Percentiles rank a stretch among this genome's conserved stretches.
These are phyloP conservation scores for Bradypodion ventrale DNA, from an alignment of 2,797 vertebrate species.

Conservation along the genomic window DNA sequence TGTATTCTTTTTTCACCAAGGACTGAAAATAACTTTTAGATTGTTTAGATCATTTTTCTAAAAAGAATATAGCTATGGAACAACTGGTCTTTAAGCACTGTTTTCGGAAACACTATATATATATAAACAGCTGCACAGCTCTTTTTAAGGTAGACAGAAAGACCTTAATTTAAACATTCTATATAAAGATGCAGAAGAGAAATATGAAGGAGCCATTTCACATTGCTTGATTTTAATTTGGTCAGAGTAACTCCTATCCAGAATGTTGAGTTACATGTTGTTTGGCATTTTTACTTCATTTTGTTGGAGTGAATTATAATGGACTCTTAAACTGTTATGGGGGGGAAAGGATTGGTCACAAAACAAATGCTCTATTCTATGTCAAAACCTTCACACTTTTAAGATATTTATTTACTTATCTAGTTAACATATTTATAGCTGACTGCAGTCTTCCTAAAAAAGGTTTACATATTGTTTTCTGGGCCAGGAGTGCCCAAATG, in stretches of 20 bases:
- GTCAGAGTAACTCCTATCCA: not conserved
- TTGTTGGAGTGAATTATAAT: not conserved
- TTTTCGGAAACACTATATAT: too few relatives aligned
- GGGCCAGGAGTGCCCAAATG: too few relatives aligned
- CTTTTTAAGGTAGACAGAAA: not conserved
- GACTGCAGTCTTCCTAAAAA: not conserved
- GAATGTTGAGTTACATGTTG: not conserved
- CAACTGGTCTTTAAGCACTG: too few relatives aligned
- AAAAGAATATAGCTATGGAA: too few relatives aligned
- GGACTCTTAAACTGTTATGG: not conserved
- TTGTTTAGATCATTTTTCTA: too few relatives aligned
- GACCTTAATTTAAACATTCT: conserved; percentile 7
- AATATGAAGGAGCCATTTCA: not conserved
- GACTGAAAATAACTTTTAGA: not conserved
- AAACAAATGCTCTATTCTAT: not conserved
- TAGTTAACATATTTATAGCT: not conserved
- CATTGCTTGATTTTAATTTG: not conserved
- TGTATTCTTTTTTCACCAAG: not conserved
- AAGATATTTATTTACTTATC: not conserved
- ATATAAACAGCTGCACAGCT: not conserved
- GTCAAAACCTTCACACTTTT: not conserved
- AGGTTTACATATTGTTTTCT: conserved; percentile 1
- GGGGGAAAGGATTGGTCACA: not conserved
- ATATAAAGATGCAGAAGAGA: not conserved
- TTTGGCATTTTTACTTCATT: too few relatives aligned